Conservation (phyloP, 2,797 vertebrate species). For the Sebastes steindachneri region DNA sequence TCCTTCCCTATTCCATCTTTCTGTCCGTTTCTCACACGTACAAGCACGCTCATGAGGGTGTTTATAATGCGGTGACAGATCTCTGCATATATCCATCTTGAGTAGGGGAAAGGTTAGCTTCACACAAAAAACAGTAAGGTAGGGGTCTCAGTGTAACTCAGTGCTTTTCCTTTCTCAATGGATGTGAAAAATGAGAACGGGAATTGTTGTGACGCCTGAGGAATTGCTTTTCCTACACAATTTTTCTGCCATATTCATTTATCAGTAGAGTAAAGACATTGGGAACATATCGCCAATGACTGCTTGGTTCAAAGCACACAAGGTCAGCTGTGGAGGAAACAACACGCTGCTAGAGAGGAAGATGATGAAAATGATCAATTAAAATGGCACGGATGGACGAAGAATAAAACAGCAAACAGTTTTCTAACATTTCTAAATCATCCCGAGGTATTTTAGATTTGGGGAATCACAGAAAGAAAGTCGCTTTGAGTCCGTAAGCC, state of each 20-base stretch:
- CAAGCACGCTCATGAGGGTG: slow-evolving; percentile 22
- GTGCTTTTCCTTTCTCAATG: slow-evolving; percentile 35
- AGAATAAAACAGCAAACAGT: slow-evolving; percentile 41
- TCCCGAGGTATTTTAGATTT: neutral
- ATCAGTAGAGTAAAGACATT: slow-evolving; percentile 55
- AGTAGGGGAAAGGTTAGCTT: slow-evolving; percentile 45
- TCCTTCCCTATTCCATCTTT: neutral
- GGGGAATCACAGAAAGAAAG: neutral
- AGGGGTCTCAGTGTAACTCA: slow-evolving; percentile 15
- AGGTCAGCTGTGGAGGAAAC: neutral
- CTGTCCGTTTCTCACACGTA: slow-evolving; percentile 2
- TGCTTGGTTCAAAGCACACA: slow-evolving; percentile 39
- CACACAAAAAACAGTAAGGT: slow-evolving; percentile 22
- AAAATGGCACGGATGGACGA: slow-evolving; percentile 33
- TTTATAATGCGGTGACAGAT: slow-evolving; percentile 45
- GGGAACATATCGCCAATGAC: slow-evolving; percentile 33
- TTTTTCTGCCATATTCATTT: slow-evolving; percentile 76
- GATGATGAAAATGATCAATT: slow-evolving; percentile 37
- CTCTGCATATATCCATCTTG: slow-evolving; percentile 62
- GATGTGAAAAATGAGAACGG: slow-evolving; percentile 78
- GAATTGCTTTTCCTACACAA: slow-evolving; percentile 80
- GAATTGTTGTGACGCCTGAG: slow-evolving; percentile 80
- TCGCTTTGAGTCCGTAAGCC: slow-evolving; percentile 11
- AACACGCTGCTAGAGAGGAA: neutral
- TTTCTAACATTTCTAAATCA: slow-evolving; percentile 9